These are phyloP conservation scores for Ypsolopha scabrella DNA, from an alignment of 2,888 invertebrate species.

Conservation along the genomic window DNA sequence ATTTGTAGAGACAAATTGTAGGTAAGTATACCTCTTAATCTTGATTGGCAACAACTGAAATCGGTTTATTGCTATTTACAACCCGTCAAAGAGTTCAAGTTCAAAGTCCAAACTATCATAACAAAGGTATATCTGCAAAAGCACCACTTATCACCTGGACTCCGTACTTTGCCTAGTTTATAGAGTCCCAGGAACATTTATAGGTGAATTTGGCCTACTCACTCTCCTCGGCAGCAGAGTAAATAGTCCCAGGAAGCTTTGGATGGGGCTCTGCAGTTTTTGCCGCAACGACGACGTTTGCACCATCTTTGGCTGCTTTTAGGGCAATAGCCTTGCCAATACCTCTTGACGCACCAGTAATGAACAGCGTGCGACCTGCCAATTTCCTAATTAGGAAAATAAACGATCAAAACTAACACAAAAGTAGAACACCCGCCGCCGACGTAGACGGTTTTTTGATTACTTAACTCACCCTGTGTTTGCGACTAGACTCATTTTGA, in stretches of 20 bases:
- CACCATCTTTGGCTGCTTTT: slow-evolving; percentile 93
- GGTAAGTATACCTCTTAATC: too few relatives aligned
- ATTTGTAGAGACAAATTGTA: too few relatives aligned
- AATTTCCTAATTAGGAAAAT: slow-evolving; percentile 50
- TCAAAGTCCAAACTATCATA: slow-evolving; percentile 35
- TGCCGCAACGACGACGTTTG: slow-evolving; percentile 91
- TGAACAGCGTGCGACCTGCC: slow-evolving; percentile 92
- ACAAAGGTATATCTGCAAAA: not conserved
- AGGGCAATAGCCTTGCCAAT: slow-evolving; percentile 96
- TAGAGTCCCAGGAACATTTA: not conserved
- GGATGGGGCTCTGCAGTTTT: slow-evolving; percentile 93
- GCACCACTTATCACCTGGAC: not conserved
- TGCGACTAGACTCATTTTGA: slow-evolving; percentile 62
- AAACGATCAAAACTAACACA: slow-evolving; percentile 10
- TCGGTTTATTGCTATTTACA: not conserved
- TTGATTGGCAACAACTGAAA: not conserved
- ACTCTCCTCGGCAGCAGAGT: slow-evolving; percentile 91
- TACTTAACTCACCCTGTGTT: slow-evolving; percentile 55
- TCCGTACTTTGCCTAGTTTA: too few relatives aligned
- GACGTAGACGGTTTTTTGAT: slow-evolving; percentile 5
- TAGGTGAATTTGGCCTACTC: slow-evolving; percentile 22
- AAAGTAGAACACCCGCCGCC: slow-evolving; percentile 11
- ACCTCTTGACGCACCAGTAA: slow-evolving; percentile 96
- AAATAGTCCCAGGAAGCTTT: slow-evolving; percentile 93
- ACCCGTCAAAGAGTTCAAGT: slow-evolving; percentile 26